Conservation (phyloP, 2,797 vertebrate genomes). For the Spinibarbus caldwelli region DNA sequence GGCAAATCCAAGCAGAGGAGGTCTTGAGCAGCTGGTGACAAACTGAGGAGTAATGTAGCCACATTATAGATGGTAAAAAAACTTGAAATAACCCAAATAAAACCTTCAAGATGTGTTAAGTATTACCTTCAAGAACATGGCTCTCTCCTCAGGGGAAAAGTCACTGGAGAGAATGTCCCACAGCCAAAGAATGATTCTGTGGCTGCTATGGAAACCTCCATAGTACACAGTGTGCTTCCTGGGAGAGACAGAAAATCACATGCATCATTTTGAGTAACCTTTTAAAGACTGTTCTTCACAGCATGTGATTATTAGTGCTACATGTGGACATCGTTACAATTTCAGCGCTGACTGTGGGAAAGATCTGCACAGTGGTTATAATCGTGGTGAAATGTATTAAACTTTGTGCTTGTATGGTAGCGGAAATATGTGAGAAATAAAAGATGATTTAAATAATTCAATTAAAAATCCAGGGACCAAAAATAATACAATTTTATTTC, state of each 20-base stretch:
- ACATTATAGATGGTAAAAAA: not conserved
- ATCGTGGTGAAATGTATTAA: not conserved
- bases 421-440: not conserved
- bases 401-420: not conserved
- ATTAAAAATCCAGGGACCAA: not conserved
- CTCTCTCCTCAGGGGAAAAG: slow-evolving; percentile 92
- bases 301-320: not conserved
- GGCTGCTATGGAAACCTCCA: slow-evolving; percentile 97
- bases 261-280: not conserved
- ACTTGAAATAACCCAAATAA: not conserved
- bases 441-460: not conserved
- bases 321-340: not conserved
- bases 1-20: slow-evolving; percentile 95
- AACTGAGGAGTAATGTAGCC: slow-evolving; percentile 77
- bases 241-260: slow-evolving; percentile 17
- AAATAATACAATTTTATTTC: not conserved
- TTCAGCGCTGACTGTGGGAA: not conserved
- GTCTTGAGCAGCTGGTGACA: slow-evolving; percentile 97
- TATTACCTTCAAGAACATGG: slow-evolving; percentile 97
- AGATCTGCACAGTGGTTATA: not conserved
- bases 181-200: slow-evolving; percentile 97
- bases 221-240: slow-evolving; percentile 99
- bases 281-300: not conserved
- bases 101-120: not conserved
- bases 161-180: slow-evolving; percentile 98